phyloP scores from a whole-genome alignment of 2,888 invertebrate genomes.

The Phalera bucephala region DNA sequence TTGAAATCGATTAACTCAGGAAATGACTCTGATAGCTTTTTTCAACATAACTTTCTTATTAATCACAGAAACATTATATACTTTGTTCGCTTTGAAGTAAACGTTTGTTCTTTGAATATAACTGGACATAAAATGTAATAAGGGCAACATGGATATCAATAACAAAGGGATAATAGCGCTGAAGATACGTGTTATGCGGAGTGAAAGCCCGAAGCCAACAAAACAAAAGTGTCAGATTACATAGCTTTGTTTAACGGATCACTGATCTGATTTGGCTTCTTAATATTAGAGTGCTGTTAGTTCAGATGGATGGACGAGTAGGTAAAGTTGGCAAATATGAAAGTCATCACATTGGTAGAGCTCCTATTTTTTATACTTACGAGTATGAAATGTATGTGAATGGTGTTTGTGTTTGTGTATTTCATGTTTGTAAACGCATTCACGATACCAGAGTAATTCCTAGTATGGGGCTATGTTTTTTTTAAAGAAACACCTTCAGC shows the following conservation, averaged over 20 bases:
- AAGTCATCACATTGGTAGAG: too few relatives aligned
- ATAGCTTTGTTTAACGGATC: slow-evolving; percentile 24
- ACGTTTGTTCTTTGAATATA: slow-evolving; percentile 1
- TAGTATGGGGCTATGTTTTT: too few relatives aligned
- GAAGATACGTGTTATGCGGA: slow-evolving; percentile 18
- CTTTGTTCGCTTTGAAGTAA: slow-evolving; percentile 1
- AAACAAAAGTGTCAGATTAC: slow-evolving; percentile 31
- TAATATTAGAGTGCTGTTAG: slow-evolving; percentile 6
- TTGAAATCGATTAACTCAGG: slow-evolving; percentile 16
- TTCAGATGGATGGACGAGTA: not conserved
- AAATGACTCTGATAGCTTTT: slow-evolving; percentile 12
- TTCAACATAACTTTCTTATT: slow-evolving; percentile 2
- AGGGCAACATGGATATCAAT: slow-evolving; percentile 8
- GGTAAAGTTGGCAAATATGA: too few relatives aligned
- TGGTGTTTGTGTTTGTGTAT: too few relatives aligned
- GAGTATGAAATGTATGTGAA: too few relatives aligned
- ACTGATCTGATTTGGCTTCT: slow-evolving; percentile 19
- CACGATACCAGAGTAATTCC: too few relatives aligned
- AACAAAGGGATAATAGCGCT: slow-evolving; percentile 17
- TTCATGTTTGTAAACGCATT: too few relatives aligned
- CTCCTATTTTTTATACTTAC: too few relatives aligned
- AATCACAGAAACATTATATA: not conserved
- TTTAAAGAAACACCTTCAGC: too few relatives aligned
- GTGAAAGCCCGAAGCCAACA: slow-evolving; percentile 34
- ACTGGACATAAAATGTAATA: slow-evolving; percentile 4